Evolutionary conservation across 2,113 vertebrate genomes (phyloP), one percentile per base, ranked within the genome.

Genomic region (Dendropsophus ebraccatus): DNA sequence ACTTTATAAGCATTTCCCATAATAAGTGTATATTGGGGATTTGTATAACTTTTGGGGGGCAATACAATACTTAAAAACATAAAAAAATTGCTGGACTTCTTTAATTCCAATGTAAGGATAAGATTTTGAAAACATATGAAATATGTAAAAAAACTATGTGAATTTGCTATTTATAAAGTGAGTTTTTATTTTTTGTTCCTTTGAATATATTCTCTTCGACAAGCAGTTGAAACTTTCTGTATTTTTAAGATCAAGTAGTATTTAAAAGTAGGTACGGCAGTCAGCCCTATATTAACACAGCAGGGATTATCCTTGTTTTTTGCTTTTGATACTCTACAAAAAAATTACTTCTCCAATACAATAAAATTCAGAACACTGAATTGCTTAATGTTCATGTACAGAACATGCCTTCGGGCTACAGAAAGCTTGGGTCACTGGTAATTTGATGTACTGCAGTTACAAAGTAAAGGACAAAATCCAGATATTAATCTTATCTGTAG

Each of bases 341-440:
- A 69, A 67, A 50, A 17, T 10, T 60, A 11, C 32, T 19, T 60
- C 58, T 58, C 45, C 41, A 75, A 75, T 25, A 10, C 19, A 75
- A 19, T 52, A 28, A 52, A 10, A 52, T 21, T 50, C 47, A 21
- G 35, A 30, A 52, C 47, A 76, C 14, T 52, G 47, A 69, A 69
- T 21, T 21, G 45, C 45, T 50, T 50, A 49, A 49, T 50, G 41
- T 52, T 52, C 47, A 52, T 52, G 74, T 52, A 52, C 74, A 76
- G 47, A 50, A n/a, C 5, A 9, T 76, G 47, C 47, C 74, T 76
- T 21, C 45, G 50, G 74, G 74, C 47, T 52, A 52, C n/a, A 52
- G 7, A 76, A 76, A 76, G 19, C 28, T 47, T 76, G 25, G 74
- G 74, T 76, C 74, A 76, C 77, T 41, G 83, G n/a, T 88, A 49